A percentile compares a stretch with the other conserved stretches of the same genome.
Evolutionary conservation across 2,888 invertebrate species (phyloP).

Genomic region (Polyommatus icarus): DNA sequence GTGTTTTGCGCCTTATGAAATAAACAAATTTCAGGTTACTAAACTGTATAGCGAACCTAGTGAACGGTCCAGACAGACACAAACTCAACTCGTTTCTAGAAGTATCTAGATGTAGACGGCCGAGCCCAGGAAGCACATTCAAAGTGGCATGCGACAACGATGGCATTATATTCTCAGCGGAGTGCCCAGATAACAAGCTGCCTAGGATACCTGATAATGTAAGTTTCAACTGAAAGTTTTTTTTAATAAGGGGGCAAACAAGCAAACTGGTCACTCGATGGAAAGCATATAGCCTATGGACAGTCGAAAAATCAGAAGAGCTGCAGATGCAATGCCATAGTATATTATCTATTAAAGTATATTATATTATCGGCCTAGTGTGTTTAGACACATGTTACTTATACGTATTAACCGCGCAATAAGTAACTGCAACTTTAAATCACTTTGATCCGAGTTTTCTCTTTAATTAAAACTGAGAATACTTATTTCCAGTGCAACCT

Average conservation of each 20-base stretch:
- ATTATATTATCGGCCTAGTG: too few relatives aligned
- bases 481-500: conserved; percentile 90
- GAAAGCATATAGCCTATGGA: too few relatives aligned
- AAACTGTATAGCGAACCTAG: conserved; percentile 89
- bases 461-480: too few relatives aligned
- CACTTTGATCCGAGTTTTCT: too few relatives aligned
- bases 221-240: conserved; percentile 62
- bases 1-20: not conserved
- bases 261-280: too few relatives aligned
- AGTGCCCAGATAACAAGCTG: conserved; percentile 91
- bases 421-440: too few relatives aligned
- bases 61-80: conserved; percentile 72
- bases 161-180: conserved; percentile 72
- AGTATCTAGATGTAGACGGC: conserved; percentile 66
- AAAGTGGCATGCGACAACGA: conserved; percentile 67
- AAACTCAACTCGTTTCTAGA: conserved; percentile 65
- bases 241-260: too few relatives aligned
- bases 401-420: too few relatives aligned
- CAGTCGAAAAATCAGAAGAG: too few relatives aligned
- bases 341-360: too few relatives aligned
- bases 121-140: conserved; percentile 67
- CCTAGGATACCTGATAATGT: conserved; percentile 98
- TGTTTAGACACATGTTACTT: too few relatives aligned
- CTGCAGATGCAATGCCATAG: too few relatives aligned
- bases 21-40: conserved; percentile 81